Conservation (phyloP, 2,888 invertebrate genomes). For the Fragum sueziense region DNA sequence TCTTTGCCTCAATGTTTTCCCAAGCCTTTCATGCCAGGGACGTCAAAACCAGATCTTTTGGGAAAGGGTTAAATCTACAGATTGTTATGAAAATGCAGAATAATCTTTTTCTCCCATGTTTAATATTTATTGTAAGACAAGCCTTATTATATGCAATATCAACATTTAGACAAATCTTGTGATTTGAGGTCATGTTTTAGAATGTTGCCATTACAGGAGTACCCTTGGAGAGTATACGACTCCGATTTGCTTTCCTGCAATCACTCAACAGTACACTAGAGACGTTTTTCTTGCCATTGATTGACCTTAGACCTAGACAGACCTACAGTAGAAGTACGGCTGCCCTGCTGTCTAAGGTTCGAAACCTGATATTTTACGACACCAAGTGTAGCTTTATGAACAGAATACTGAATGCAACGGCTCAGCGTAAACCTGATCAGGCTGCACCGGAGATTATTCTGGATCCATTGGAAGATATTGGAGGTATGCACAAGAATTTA, state of each 20-base stretch:
- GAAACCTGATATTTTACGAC: conserved; percentile 79
- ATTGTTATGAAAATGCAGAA: too few relatives aligned
- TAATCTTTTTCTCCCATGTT: too few relatives aligned
- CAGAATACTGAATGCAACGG: conserved; percentile 79
- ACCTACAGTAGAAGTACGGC: conserved; percentile 77
- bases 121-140: too few relatives aligned
- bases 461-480: conserved; percentile 81
- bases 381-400: conserved; percentile 79
- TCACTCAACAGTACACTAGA: conserved; percentile 79
- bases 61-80: too few relatives aligned
- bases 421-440: conserved; percentile 80
- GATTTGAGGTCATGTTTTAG: too few relatives aligned
- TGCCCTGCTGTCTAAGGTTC: conserved; percentile 70
- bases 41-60: too few relatives aligned
- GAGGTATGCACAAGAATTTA: conserved; percentile 72
- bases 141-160: too few relatives aligned
- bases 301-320: conserved; percentile 77
- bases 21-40: too few relatives aligned
- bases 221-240: conserved; percentile 78
- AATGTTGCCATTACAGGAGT: conserved; percentile 76
- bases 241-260: conserved; percentile 79
- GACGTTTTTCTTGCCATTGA: conserved; percentile 79
- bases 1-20: too few relatives aligned
- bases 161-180: too few relatives aligned
- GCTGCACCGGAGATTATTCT: conserved; percentile 81